phyloP scores from a whole-genome alignment of 1,140 invertebrate genomes.

The Oscheius sp. region DNA sequence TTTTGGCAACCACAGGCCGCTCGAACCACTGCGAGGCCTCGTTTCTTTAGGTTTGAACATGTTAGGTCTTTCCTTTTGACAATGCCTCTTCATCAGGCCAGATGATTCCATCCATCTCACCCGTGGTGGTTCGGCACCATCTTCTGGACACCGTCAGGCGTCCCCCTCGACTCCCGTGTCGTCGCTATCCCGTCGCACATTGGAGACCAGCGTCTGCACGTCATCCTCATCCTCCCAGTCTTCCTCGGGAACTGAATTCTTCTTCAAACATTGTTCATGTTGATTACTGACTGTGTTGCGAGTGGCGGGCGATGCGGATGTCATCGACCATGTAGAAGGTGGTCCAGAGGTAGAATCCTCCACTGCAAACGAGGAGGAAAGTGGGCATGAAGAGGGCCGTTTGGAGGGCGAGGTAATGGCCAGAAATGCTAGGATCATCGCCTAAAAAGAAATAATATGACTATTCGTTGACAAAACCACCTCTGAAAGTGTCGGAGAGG shows the following conservation, averaged over 20 bases:
- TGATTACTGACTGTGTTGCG: not conserved
- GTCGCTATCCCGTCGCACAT: not conserved
- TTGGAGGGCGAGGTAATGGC: slow-evolving; percentile 23
- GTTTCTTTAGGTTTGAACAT: too few species aligned
- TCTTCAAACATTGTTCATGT: not conserved
- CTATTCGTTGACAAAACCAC: not conserved
- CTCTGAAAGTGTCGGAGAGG: slow-evolving; percentile 33
- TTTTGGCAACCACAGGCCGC: too few species aligned
- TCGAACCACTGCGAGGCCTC: too few species aligned
- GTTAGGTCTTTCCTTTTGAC: too few species aligned
- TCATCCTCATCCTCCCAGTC: slow-evolving; percentile 8
- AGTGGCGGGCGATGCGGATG: not conserved
- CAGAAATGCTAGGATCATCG: not conserved
- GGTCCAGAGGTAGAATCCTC: slow-evolving; percentile 23
- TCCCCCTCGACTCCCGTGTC: not conserved
- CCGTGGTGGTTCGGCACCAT: not conserved
- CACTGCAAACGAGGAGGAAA: slow-evolving; percentile 28
- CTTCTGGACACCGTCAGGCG: slow-evolving; percentile 3
- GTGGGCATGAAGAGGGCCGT: slow-evolving; percentile 21
- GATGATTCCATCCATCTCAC: too few species aligned
- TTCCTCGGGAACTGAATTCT: not conserved
- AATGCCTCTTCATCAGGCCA: too few species aligned
- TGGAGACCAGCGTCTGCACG: slow-evolving; percentile 2
- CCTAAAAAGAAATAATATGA: slow-evolving; percentile 1
- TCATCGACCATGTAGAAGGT: slow-evolving; percentile 32